phyloP scores from a whole-genome alignment of 2,888 invertebrate genomes.

The Malthinus flaveolus region DNA sequence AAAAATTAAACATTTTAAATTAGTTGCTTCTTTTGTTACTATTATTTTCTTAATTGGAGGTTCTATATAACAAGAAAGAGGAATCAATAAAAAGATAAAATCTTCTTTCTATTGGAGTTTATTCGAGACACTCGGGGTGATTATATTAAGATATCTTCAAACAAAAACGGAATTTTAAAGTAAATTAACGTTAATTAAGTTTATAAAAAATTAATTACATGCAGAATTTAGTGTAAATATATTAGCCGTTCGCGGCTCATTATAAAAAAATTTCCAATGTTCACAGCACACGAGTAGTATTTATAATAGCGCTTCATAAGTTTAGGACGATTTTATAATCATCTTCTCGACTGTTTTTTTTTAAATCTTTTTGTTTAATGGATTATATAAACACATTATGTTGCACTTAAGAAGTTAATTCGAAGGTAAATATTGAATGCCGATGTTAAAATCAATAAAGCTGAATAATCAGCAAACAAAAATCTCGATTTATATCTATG shows the following conservation, averaged over 20 bases:
- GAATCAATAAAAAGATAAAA: neutral
- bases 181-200: too few species aligned
- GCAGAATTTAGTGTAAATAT: too few species aligned
- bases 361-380: constrained; percentile 23
- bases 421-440: constrained; percentile 46
- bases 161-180: too few species aligned
- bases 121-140: too few species aligned
- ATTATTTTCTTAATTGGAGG: constrained; percentile 22
- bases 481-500: constrained; percentile 43
- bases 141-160: too few species aligned
- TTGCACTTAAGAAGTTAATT: constrained; percentile 46
- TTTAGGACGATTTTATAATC: neutral
- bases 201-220: too few species aligned
- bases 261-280: neutral
- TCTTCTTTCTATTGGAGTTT: too few species aligned
- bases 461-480: constrained; percentile 38
- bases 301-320: too few species aligned
- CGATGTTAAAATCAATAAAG: constrained; percentile 48
- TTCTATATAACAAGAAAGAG: constrained; percentile 6
- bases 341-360: neutral
- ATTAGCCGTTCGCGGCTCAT: too few species aligned
- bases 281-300: neutral
- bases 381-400: constrained; percentile 45
- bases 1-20: constrained; percentile 22
- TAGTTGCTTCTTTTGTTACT: constrained; percentile 17